Evolutionary conservation across 2,888 invertebrate genomes (phyloP).

Genomic region (Subacronicta megacephala): DNA sequence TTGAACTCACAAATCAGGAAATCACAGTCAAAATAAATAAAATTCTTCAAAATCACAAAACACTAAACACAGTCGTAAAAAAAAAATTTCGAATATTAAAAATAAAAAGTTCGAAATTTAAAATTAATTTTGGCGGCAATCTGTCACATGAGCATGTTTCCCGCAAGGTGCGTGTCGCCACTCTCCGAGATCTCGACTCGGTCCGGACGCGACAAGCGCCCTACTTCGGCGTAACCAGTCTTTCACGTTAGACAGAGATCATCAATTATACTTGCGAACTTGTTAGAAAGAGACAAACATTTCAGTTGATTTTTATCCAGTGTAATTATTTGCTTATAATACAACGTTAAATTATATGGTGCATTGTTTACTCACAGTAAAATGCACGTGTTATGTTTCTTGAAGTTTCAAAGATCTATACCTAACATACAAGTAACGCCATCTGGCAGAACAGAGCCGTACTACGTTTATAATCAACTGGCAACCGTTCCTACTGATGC

Average conservation of each 20-base stretch:
- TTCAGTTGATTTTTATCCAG: slow-evolving; percentile 11
- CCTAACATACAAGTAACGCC: slow-evolving; percentile 36
- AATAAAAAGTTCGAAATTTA: slow-evolving; percentile 66
- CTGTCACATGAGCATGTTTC: slow-evolving; percentile 84
- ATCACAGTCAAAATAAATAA: slow-evolving; percentile 61
- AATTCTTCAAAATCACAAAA: slow-evolving; percentile 57
- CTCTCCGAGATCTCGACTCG: slow-evolving; percentile 87
- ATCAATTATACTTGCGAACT: slow-evolving; percentile 54
- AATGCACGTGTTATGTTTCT: background rate
- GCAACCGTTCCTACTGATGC: background rate
- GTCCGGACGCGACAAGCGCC: slow-evolving; percentile 81
- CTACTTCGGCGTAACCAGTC: slow-evolving; percentile 85
- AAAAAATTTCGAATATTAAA: slow-evolving; percentile 49
- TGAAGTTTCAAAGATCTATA: slow-evolving; percentile 11
- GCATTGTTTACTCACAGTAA: background rate
- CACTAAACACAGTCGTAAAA: slow-evolving; percentile 67
- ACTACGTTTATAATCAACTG: slow-evolving; percentile 33
- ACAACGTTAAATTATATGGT: background rate
- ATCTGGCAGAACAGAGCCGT: slow-evolving; percentile 39
- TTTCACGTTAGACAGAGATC: slow-evolving; percentile 79
- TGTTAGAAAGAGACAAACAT: slow-evolving; percentile 65
- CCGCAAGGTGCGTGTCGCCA: slow-evolving; percentile 84
- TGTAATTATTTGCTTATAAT: slow-evolving; percentile 2
- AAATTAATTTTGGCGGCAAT: slow-evolving; percentile 80
- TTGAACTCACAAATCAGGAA: slow-evolving; percentile 62